Conservation (phyloP, 2,888 invertebrate genomes). For the Orthosia cruda region DNA sequence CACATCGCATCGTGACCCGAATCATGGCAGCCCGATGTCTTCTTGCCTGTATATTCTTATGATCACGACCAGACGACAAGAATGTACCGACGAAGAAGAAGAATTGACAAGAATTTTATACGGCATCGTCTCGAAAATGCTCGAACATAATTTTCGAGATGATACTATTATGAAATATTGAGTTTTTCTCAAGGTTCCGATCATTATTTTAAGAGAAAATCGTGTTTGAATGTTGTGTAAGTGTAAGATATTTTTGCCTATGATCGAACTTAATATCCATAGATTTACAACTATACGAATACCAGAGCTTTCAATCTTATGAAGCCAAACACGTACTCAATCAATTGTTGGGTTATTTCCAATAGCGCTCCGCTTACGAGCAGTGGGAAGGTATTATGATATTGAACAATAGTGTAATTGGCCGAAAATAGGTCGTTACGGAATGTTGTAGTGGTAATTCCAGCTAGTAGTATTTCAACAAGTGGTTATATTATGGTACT, state of each 20-base stretch:
- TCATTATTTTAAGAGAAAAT: no score
- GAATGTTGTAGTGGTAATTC: neutral
- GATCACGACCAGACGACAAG: no score
- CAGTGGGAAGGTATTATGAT: constrained; percentile 19
- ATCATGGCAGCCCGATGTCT: no score
- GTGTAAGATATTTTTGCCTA: neutral
- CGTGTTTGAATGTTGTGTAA: no score
- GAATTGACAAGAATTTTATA: no score
- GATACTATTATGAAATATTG: no score
- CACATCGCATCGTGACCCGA: no score
- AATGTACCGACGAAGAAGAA: no score
- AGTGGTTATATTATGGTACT: neutral
- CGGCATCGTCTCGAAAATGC: no score
- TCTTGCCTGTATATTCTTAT: no score
- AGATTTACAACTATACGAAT: constrained; percentile 32
- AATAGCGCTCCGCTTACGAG: constrained; percentile 20
- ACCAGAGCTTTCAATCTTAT: constrained; percentile 53
- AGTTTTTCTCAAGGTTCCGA: no score
- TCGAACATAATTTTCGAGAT: no score
- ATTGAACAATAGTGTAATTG: constrained; percentile 24
- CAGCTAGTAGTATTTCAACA: constrained; percentile 14
- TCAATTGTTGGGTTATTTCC: constrained; percentile 64
- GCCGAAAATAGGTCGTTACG: constrained; percentile 37
- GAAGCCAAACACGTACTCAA: constrained; percentile 63
- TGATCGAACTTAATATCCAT: neutral